phyloP scores from a whole-genome alignment of 2,888 invertebrate species.

The Drosophila tripunctata region DNA sequence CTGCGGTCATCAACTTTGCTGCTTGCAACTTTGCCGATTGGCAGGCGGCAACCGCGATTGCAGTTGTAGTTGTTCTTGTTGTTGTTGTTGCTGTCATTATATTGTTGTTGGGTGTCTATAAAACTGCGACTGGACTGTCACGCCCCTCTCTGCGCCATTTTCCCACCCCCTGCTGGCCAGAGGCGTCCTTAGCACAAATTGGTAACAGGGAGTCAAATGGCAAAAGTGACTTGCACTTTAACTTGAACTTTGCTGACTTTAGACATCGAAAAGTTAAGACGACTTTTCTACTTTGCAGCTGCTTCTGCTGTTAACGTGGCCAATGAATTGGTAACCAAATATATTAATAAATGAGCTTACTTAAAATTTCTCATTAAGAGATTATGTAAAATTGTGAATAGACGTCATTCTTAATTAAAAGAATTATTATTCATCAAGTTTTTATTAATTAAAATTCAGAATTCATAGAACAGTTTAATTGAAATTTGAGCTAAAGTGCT shows the following conservation, averaged over 20 bases:
- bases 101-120: slow-evolving; percentile 45
- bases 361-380: neutral
- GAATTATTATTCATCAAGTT: neutral
- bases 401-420: neutral
- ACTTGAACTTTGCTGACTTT: slow-evolving; percentile 14
- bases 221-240: slow-evolving; percentile 46
- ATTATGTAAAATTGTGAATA: neutral
- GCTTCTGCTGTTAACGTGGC: neutral
- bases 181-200: slow-evolving; percentile 69
- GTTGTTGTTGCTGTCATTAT: slow-evolving; percentile 17
- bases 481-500: no score
- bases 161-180: slow-evolving; percentile 45
- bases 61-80: slow-evolving; percentile 17
- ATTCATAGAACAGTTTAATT: neutral
- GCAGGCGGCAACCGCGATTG: slow-evolving; percentile 75
- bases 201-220: slow-evolving; percentile 33
- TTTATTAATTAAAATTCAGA: neutral
- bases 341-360: slow-evolving; percentile 8
- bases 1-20: slow-evolving; percentile 70
- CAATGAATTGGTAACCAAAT: slow-evolving; percentile 8
- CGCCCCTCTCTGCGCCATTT: slow-evolving; percentile 2
- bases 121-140: slow-evolving; percentile 48
- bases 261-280: neutral
- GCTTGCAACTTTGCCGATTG: slow-evolving; percentile 72
- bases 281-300: neutral